These are phyloP conservation scores for Calycopis cecrops DNA, from an alignment of 1,140 invertebrate genomes.

Conservation along the genomic window DNA sequence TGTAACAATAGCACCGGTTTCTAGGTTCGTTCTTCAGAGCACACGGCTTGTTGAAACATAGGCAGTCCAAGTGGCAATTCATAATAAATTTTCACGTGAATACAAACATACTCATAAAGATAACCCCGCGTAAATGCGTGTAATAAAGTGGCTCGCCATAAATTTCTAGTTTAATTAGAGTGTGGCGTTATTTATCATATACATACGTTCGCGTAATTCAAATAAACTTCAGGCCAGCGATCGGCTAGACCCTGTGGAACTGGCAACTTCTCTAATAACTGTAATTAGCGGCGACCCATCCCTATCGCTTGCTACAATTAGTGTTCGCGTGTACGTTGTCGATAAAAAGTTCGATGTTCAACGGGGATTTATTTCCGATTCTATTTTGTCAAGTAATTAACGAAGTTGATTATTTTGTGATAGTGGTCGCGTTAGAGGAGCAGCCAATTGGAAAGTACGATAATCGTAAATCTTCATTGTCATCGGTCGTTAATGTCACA, in stretches of 20 bases:
- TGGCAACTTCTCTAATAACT: conserved; percentile 56
- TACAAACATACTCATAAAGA: too few species aligned
- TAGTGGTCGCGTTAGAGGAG: too few species aligned
- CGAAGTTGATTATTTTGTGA: too few species aligned
- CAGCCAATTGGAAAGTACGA: too few species aligned
- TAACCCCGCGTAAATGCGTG: conserved; percentile 20
- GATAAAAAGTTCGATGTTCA: conserved; percentile 35
- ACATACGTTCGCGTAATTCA: conserved; percentile 21
- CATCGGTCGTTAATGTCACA: too few species aligned
- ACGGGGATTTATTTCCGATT: conserved; percentile 23
- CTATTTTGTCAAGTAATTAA: conserved; percentile 12
- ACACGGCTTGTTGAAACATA: background rate
- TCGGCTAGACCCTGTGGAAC: conserved; percentile 39
- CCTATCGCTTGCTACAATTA: conserved; percentile 34
- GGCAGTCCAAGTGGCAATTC: too few species aligned
- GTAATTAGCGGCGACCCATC: conserved; percentile 53
- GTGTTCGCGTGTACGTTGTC: conserved; percentile 34
- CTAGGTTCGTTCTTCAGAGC: background rate
- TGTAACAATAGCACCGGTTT: too few species aligned
- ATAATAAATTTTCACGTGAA: too few species aligned
- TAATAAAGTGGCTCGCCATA: conserved; percentile 22
- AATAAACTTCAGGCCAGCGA: conserved; percentile 32
- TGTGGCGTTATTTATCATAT: conserved; percentile 30
- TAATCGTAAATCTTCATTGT: too few species aligned
- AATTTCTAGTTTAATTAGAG: conserved; percentile 32